Percentiles rank a stretch among this genome's conserved stretches.
Evolutionary conservation across 2,888 invertebrate genomes (phyloP).

Genomic region (Ashinkailepas kermadecensis): DNA sequence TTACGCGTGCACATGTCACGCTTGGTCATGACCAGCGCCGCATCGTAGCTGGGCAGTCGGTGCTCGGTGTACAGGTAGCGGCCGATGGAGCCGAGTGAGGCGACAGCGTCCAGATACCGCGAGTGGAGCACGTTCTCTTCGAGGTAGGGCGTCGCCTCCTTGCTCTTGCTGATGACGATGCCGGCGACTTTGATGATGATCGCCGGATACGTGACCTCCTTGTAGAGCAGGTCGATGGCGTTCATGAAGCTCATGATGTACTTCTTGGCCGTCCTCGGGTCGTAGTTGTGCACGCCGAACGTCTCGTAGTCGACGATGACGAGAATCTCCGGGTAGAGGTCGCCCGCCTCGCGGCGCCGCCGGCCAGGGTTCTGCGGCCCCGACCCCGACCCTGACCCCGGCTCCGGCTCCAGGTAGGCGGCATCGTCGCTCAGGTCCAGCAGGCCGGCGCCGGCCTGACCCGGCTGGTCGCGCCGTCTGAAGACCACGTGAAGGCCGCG

Average conservation of each 20-base stretch:
- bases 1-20: slow-evolving; percentile 23
- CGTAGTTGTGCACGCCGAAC: slow-evolving; percentile 4
- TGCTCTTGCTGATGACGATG: slow-evolving; percentile 8
- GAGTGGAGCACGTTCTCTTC: slow-evolving; percentile 3
- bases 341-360: neutral
- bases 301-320: slow-evolving; percentile 15
- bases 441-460: slow-evolving; percentile 35
- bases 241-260: slow-evolving; percentile 24
- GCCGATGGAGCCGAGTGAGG: neutral
- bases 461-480: neutral
- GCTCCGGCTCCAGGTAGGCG: neutral
- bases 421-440: neutral
- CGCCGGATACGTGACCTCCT: neutral
- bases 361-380: neutral
- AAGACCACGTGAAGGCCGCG: neutral
- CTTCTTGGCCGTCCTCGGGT: neutral
- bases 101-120: neutral
- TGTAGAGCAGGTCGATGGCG: slow-evolving; percentile 20
- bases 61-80: slow-evolving; percentile 1
- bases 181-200: slow-evolving; percentile 20
- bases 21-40: slow-evolving; percentile 15
- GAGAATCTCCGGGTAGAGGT: slow-evolving; percentile 24
- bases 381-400: neutral
- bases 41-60: slow-evolving; percentile 15
- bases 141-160: slow-evolving; percentile 19